Evolutionary conservation across 2,797 vertebrate genomes (phyloP), one percentile per base, ranked within the genome.

Genomic region (Decapterus maruadsi): DNA sequence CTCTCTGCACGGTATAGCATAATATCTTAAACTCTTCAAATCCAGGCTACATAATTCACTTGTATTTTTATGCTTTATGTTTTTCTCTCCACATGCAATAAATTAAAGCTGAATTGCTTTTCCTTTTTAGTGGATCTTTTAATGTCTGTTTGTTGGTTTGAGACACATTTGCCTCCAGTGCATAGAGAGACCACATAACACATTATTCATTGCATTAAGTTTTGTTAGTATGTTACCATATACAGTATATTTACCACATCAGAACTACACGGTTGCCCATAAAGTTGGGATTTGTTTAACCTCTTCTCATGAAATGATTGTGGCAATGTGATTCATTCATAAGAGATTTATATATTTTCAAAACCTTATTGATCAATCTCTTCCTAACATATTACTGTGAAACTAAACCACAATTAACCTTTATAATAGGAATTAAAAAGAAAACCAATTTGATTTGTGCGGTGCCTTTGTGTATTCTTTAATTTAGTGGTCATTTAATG

Each of bases 1-100:
- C 65, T 79, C 77, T 84, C 76, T 83, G 59, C 82, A 65, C 55
- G 67, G 26, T 62, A 56, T 40, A 73, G 45, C 59, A 64, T 63
- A 69, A 83, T 80, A 75, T 78, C 64, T 71, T 71, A 77, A 85
- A 55, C 74, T 78, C 48, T 59, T 79, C 29, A 73, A 71, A 62
- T 61, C 54, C 53, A 54, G 34, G 62, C 60, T 68, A 72, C 78
- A 82, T 77, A 62, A 72, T 74, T 87, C 53, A 84, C 58, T 62
- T 78, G n/a, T 67, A 2, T 54, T 72, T 55, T 75, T 31, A 8
- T 55, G n/a, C 14, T 73, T 77, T 40, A 51, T 31, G 9, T 65
- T 84, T 81, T 60, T 31, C 6, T 34, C 31, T 16, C 51, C 38
- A 63, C 64, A 45, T 38, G 55, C 43, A 51, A 12, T 74, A 64